These are phyloP conservation scores for Enteromius anoplus DNA, from an alignment of 2,797 vertebrate species.

Conservation along the genomic window DNA sequence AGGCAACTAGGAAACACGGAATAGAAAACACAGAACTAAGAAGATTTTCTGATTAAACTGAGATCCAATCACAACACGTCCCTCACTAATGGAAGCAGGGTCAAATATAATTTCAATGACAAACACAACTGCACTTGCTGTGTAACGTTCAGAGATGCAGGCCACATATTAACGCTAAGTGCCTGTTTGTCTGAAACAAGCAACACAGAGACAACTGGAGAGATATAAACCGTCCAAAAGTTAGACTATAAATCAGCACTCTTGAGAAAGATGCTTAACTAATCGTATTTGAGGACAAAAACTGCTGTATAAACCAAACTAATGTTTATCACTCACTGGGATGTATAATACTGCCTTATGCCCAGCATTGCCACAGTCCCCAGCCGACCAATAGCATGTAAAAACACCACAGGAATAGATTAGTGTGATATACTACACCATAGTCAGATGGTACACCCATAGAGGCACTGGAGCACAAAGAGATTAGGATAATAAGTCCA, in stretches of 20 bases:
- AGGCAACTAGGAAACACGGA: too few relatives aligned
- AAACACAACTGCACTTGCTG: not conserved
- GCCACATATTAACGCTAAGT: not conserved
- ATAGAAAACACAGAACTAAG: too few relatives aligned
- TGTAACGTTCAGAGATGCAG: not conserved
- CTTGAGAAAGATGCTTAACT: not conserved
- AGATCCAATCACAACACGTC: not conserved
- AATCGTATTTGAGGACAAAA: not conserved
- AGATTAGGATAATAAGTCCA: conserved; percentile 67
- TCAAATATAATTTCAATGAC: not conserved
- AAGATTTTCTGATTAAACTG: not conserved
- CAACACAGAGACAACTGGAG: not conserved
- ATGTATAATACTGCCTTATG: not conserved
- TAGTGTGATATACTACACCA: conserved; percentile 69
- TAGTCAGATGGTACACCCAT: conserved; percentile 72
- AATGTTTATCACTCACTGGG: not conserved
- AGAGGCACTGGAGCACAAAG: conserved; percentile 72
- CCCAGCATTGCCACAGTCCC: not conserved
- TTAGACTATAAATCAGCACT: not conserved
- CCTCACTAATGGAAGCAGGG: not conserved
- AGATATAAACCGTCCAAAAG: not conserved
- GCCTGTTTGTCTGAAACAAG: not conserved
- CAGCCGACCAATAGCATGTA: conserved; percentile 46
- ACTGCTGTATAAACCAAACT: not conserved
- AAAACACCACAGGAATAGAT: conserved; percentile 62